These are phyloP conservation scores for Anguilla anguilla DNA, from an alignment of 2,797 vertebrate species.

Conservation along the genomic window DNA sequence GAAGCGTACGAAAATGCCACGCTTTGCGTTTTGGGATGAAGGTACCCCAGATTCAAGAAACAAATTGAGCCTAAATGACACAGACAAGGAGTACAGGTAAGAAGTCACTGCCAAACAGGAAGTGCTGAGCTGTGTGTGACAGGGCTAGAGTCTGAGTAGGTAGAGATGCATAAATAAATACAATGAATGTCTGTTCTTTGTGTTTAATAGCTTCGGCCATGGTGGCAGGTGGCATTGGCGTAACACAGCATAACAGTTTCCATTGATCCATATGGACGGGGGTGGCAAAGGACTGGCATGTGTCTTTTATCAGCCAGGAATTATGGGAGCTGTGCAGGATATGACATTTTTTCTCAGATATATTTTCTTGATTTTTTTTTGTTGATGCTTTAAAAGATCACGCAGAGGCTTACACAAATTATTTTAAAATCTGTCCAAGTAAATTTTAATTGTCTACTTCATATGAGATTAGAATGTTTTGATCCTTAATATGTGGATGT, in stretches of 20 bases:
- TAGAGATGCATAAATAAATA: neutral
- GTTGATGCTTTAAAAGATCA: neutral
- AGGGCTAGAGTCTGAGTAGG: neutral
- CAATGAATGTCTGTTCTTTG: neutral
- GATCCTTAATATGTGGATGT: neutral
- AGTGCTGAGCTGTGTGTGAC: neutral
- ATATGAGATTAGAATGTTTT: neutral
- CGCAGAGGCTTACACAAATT: neutral
- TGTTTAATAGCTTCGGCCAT: neutral
- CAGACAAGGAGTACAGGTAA: conserved; percentile 50
- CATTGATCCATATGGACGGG: neutral
- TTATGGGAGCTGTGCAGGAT: neutral
- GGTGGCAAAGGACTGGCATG: neutral
- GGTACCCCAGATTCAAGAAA: neutral
- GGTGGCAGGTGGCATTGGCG: neutral
- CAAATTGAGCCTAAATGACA: conserved; percentile 41
- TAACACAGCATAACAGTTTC: neutral
- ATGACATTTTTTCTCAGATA: neutral
- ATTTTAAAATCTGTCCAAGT: neutral
- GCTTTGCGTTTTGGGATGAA: conserved; percentile 49
- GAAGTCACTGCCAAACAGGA: conserved; percentile 12
- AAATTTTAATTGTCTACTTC: neutral
- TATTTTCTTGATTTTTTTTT: neutral
- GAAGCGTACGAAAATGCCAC: conserved; percentile 54
- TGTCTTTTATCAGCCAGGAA: neutral